Evolutionary conservation across 2,113 vertebrate species (phyloP).

Genomic region (Ophthalmolycus amberensis): DNA sequence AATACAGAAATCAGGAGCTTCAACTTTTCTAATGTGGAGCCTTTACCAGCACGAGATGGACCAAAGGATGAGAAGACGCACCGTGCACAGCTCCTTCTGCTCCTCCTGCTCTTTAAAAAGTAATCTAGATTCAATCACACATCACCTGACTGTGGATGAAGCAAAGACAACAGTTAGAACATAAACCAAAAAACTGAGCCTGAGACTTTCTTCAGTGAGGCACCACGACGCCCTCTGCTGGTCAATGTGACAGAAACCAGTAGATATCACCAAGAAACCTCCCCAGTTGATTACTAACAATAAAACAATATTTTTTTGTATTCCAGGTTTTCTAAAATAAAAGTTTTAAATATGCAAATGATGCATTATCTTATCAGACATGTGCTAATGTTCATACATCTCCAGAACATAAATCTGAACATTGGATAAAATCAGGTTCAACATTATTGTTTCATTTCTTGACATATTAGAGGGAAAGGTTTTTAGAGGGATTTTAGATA

Average conservation of each 20-base stretch:
- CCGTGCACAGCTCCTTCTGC: background rate
- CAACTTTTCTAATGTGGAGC: background rate
- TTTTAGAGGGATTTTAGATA: too few species aligned
- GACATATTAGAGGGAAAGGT: too few species aligned
- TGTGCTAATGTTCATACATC: too few species aligned
- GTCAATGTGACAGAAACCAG: background rate
- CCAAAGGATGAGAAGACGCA: background rate
- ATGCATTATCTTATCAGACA: too few species aligned
- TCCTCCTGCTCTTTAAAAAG: background rate
- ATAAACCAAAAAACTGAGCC: background rate
- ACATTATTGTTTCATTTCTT: too few species aligned
- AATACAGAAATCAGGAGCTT: background rate
- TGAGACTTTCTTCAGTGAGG: background rate
- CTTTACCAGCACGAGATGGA: background rate
- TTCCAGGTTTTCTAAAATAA: too few species aligned
- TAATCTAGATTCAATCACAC: background rate
- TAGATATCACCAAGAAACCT: background rate
- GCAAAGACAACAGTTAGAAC: background rate
- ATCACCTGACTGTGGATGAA: background rate
- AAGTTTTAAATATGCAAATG: too few species aligned
- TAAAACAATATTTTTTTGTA: too few species aligned
- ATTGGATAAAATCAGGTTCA: too few species aligned
- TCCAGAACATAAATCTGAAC: too few species aligned
- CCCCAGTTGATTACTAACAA: too few species aligned
- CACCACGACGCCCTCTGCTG: conserved; percentile 26